Conservation (phyloP, 2,113 vertebrate species). For the Geothlypis trichas region DNA sequence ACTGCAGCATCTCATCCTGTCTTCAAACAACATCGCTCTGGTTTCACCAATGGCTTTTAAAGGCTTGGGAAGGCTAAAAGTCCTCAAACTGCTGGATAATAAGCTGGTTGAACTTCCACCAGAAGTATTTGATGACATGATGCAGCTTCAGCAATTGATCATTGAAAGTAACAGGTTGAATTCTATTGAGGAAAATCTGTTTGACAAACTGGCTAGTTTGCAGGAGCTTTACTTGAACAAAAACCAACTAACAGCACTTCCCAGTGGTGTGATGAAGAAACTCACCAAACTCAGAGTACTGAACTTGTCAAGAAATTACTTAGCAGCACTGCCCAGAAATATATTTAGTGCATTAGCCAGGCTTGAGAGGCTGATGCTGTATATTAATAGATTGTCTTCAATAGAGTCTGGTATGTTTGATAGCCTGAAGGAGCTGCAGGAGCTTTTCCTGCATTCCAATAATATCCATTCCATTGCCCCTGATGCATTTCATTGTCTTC, state of each 20-base stretch:
- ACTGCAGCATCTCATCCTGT: conserved; percentile 77
- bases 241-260: conserved; percentile 73
- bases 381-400: conserved; percentile 75
- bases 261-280: conserved; percentile 65
- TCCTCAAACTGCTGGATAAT: conserved; percentile 78
- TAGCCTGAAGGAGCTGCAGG: conserved; percentile 71
- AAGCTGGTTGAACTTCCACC: conserved; percentile 72
- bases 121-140: conserved; percentile 72
- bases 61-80: conserved; percentile 72
- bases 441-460: conserved; percentile 79
- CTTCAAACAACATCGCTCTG: conserved; percentile 70
- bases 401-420: conserved; percentile 76
- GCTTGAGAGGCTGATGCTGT: conserved; percentile 75
- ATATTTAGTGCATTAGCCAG: conserved; percentile 75
- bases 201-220: conserved; percentile 72
- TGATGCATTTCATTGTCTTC: conserved; percentile 76
- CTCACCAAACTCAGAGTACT: conserved; percentile 75
- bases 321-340: conserved; percentile 74
- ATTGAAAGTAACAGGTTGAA: conserved; percentile 77
- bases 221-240: conserved; percentile 75
- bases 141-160: conserved; percentile 75
- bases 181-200: conserved; percentile 60
- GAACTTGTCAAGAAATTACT: conserved; percentile 80
- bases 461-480: conserved; percentile 72
- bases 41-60: conserved; percentile 80